Base-by-base conservation (phyloP, 2,888 invertebrate species). In the Nasonia oneida region DNA sequence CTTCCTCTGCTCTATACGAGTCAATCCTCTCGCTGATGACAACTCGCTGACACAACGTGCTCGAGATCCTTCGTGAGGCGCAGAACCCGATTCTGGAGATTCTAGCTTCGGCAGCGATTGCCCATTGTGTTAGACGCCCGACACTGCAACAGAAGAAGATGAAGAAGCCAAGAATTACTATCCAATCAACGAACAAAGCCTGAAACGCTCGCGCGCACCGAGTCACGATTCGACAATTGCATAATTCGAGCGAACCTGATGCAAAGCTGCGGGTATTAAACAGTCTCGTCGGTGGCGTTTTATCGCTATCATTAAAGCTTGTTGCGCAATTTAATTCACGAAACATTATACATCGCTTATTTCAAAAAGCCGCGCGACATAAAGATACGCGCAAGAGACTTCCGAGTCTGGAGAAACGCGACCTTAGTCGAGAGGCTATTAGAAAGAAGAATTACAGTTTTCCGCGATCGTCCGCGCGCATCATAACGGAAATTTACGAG, bases 401-500 rank as follows among this genome's bases (percentile, higher is more conserved):
- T 47, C 47, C 47, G 47, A 47, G 12, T 47, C 29, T 47, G 12
- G 37, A 57, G 57, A 76, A 57, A 33, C 15, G 37, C 18, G 53
- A 53, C 53, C 18, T 53, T 53, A 18, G 5, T 18, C 53, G 3
- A 53, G 53, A 53, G 53, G 18, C 53, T 53, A 53, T 53, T 53
- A 53, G 53, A 53, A 53, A 53, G 53, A 53, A 53, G 53, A 18
- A 53, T 53, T 53, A 53, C 53, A 18, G 18, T 53, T 53, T 53
- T 53, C 53, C 53, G 53, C 53, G 53, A 18, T 53, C 53, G 18
- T 15, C 1, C 4, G 18, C 57, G 57, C 12, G 47, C 57, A 61
- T 61, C 57, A 74, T 47, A 64, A 81, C 29, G 81, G 74, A 74
- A 75, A 75, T 64, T 81, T 75, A 76, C 15, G 80, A 47, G 67